These are phyloP conservation scores for Staurois parvus DNA, from an alignment of 2,797 vertebrate species.

Conservation along the genomic window DNA sequence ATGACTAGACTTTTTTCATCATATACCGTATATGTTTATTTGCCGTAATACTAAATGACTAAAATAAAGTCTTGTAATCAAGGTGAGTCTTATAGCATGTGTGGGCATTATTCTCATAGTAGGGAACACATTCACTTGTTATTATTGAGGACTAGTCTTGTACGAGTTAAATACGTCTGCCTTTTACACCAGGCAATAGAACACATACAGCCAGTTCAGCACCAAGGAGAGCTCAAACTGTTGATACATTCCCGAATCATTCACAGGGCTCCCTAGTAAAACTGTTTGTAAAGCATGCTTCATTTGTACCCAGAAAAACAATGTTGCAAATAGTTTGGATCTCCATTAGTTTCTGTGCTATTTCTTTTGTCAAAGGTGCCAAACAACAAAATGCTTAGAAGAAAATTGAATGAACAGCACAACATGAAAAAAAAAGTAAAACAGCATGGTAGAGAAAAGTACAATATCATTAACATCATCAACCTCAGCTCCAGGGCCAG, in stretches of 20 bases:
- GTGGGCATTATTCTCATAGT: too few species aligned
- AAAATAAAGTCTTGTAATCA: background rate
- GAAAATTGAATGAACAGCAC: too few species aligned
- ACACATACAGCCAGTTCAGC: background rate
- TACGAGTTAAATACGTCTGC: background rate
- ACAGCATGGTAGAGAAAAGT: background rate
- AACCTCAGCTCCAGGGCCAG: background rate
- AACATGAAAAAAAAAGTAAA: background rate
- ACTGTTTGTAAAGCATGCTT: too few species aligned
- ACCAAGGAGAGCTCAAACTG: constrained; percentile 11
- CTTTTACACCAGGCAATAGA: background rate
- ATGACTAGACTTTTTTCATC: too few species aligned
- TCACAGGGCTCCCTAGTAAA: background rate
- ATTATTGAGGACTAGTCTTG: too few species aligned
- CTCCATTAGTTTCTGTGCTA: too few species aligned
- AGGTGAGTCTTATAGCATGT: background rate
- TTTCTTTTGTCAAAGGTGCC: too few species aligned
- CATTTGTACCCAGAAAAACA: background rate
- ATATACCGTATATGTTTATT: too few species aligned
- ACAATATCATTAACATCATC: background rate
- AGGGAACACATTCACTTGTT: too few species aligned
- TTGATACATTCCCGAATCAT: background rate
- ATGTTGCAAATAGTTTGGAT: background rate
- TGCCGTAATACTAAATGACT: too few species aligned
- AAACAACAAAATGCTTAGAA: too few species aligned